phyloP scores from a whole-genome alignment of 1,140 invertebrate genomes.

The Schmidtea mediterranea region DNA sequence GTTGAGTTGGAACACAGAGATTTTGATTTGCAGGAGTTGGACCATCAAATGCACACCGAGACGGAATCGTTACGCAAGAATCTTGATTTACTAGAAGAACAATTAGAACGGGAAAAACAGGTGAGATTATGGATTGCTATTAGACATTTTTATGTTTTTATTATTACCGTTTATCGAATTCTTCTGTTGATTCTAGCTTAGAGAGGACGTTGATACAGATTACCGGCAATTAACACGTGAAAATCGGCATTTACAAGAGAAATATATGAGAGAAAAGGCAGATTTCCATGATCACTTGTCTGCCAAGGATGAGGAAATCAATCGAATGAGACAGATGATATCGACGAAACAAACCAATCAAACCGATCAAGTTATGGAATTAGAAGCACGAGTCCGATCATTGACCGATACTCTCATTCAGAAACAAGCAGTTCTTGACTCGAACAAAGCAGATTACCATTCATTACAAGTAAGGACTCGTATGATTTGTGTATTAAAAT shows the following conservation, averaged over 20 bases:
- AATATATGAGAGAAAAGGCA: conserved; percentile 29
- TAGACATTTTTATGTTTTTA: too few species aligned
- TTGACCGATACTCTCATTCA: conserved; percentile 49
- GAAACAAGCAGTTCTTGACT: conserved; percentile 48
- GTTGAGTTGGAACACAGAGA: conserved; percentile 31
- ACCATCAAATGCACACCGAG: conserved; percentile 15
- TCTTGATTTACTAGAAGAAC: conserved; percentile 16
- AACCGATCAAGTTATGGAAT: conserved; percentile 26
- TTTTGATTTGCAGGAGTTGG: conserved; percentile 32
- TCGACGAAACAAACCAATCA: conserved; percentile 28
- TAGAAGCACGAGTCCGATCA: conserved; percentile 39
- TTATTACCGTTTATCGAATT: too few species aligned
- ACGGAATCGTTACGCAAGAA: conserved; percentile 14
- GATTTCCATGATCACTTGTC: conserved; percentile 30
- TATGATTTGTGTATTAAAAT: too few species aligned
- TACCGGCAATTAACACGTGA: conserved; percentile 33
- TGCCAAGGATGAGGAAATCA: conserved; percentile 7
- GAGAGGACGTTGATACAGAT: conserved; percentile 7
- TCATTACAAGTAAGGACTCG: conserved; percentile 28
- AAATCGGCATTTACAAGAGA: conserved; percentile 33
- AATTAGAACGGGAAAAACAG: conserved; percentile 14
- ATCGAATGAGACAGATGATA: conserved; percentile 16
- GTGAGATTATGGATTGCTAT: too few species aligned
- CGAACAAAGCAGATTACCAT: conserved; percentile 47
- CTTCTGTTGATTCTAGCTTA: background rate